Base-by-base conservation (phyloP, 2,797 vertebrate genomes). In the Falco peregrinus region DNA sequence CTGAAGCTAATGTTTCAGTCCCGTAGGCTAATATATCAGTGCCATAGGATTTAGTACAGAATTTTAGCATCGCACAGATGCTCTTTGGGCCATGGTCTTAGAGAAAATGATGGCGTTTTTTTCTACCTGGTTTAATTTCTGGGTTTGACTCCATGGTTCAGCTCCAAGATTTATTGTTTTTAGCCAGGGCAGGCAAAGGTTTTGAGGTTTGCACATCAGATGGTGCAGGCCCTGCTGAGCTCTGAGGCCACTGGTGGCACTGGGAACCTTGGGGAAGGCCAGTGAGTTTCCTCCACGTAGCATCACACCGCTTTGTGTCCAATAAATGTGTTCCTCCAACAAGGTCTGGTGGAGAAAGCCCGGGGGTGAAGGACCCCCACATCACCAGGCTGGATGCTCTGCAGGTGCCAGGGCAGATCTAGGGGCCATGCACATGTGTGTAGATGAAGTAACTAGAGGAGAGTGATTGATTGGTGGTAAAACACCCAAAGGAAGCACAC, bases 281-380 rank as follows among this genome's bases (percentile, higher is more conserved):
- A 53, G 28, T 15, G 28, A 12, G 29, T 78, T 73, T 50, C 24
- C 56, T 59, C 28, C 10, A 2, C 2, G 33, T 16, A 51, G 19
- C 59, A 43, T 31, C 21, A 17, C 0, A 0, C 10, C 1, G 2
- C 31, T 33, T 5, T 5, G 16, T 25, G 16, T 22, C 39, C 26
- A 22, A 48, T 25, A 29, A 47, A 41, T 12, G 8, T 1, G 0
- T 31, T 83, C 59, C 37, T 41, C 20, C 45, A 13, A 15, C 19
- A 26, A 48, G 19, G n/a, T 31, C 70, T 48, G n/a, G 37, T 37
- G 53, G 47, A 35, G 54, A 12, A 61, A 21, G 16, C 13, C n/a
- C 1, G 1, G 19, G 43, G 29, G 16, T 15, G n/a, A 61, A 61
- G 57, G 51, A 51, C 9, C 22, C 33, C 25, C 18, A 10, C 24